These are phyloP conservation scores for Poecilia velifera DNA, from an alignment of 2,797 vertebrate species.

Conservation along the genomic window DNA sequence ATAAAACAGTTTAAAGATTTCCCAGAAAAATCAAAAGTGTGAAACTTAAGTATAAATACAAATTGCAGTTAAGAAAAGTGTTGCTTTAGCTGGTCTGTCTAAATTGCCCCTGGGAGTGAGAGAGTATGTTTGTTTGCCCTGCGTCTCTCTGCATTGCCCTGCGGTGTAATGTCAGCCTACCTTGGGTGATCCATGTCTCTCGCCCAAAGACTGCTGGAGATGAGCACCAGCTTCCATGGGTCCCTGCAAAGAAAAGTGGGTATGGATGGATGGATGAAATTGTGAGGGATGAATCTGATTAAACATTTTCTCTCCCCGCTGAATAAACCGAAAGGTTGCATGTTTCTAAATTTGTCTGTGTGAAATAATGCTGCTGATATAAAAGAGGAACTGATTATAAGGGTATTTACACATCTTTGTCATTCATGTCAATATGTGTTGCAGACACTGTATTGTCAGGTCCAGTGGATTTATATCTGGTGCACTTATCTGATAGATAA, in stretches of 20 bases:
- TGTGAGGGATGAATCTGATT: not conserved
- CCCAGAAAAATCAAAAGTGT: not conserved
- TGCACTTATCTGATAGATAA: not conserved
- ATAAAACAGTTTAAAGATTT: not conserved
- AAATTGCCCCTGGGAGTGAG: not conserved
- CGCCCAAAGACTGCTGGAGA: not conserved
- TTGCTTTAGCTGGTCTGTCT: not conserved
- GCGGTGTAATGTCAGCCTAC: not conserved
- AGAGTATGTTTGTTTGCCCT: not conserved
- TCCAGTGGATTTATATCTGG: not conserved
- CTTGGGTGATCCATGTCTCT: not conserved
- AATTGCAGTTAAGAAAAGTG: not conserved
- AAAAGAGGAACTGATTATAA: not conserved
- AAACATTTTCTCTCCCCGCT: not conserved
- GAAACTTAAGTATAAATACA: not conserved
- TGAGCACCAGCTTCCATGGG: not conserved
- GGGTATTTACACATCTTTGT: not conserved
- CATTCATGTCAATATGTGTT: not conserved
- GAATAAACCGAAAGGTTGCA: not conserved
- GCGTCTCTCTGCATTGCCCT: not conserved
- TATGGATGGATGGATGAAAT: not conserved
- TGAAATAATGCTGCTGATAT: not conserved
- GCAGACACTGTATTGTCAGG: not conserved
- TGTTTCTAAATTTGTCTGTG: not conserved
- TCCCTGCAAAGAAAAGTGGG: not conserved